Base-by-base conservation (phyloP, 2,888 invertebrate genomes). In the Gibbula magus region DNA sequence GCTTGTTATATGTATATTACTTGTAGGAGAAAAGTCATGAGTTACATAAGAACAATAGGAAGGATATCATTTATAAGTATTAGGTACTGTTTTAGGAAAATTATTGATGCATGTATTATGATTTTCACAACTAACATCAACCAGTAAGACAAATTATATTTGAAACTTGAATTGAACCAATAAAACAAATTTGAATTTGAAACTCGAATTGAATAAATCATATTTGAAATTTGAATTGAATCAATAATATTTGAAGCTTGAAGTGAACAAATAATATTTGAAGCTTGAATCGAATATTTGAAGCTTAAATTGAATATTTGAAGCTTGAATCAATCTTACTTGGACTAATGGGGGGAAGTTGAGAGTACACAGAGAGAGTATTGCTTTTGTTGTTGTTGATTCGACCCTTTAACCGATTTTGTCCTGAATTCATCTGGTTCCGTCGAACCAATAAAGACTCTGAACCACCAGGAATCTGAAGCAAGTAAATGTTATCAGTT, bases 391-490 rank as follows among this genome's bases (percentile, higher is more conserved):
- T 78, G 80, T 85, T 78, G 32, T 78, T 79, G 18, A 85, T 79
- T 29, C 85, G 82, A n/a, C 83, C 86, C 61, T 89, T 89, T 39
- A 88, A 79, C 45, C 88, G 82, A 78, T 86, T 88, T 79, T 87
- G 84, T 74, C 84, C 85, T 4, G 87, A 82, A 82, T 88, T 91
- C 54, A 89, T 76, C 16, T 86, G 84, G 73, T 88, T 90, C 32
- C 88, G 85, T 56, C 89, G 79, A 0, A 88, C 81, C 29, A 91
- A 83, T 29, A 90, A 75, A 1, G 86, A 81, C 13, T 80, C 82
- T 16, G 85, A 83, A 51, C 84, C 84, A 45, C 86, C 84, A 56
- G 84, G 85, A 54, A 87, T 77, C 88, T 88, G 82, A n/a, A 77
- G 10, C 32, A 53, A 53, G n/a, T 13, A 20, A 13, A 53, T 16